phyloP scores from a whole-genome alignment of 2,797 vertebrate genomes.

The Protonibea diacanthus region DNA sequence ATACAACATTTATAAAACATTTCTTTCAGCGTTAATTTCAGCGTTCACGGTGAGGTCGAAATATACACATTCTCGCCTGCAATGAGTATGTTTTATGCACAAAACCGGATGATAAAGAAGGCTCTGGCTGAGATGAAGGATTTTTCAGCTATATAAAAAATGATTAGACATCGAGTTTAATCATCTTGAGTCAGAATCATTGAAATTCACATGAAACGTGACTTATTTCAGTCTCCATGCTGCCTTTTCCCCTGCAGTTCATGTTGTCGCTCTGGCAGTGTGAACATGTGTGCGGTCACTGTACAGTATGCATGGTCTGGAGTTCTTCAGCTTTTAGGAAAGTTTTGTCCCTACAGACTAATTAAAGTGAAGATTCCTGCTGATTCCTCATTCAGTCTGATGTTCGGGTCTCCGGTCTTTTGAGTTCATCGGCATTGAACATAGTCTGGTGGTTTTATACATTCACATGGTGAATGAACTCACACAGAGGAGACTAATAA shows the following conservation, averaged over 20 bases:
- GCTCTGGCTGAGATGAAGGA: not conserved
- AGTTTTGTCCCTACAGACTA: constrained; percentile 55
- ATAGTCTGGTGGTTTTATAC: constrained; percentile 27
- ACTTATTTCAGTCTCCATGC: not conserved
- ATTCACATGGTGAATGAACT: constrained; percentile 31
- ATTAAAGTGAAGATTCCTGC: constrained; percentile 41
- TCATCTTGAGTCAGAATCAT: not conserved
- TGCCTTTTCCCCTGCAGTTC: not conserved
- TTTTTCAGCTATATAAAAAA: not conserved
- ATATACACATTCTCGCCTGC: not conserved
- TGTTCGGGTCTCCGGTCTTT: constrained; percentile 41
- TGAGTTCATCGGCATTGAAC: constrained; percentile 55
- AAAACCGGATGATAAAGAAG: not conserved
- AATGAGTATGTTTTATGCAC: not conserved
- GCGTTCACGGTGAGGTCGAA: not conserved
- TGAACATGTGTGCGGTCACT: not conserved
- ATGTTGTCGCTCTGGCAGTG: not conserved
- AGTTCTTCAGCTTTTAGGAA: constrained; percentile 27
- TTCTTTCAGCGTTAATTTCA: not conserved
- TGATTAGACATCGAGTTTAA: not conserved
- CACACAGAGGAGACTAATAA: constrained; percentile 6
- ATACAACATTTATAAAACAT: no score
- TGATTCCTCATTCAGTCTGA: constrained; percentile 10
- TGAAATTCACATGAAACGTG: constrained; percentile 15
- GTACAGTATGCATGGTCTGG: not conserved